Evolutionary conservation across 2,113 vertebrate species (phyloP).

Genomic region (Trochalopteron elliotii): DNA sequence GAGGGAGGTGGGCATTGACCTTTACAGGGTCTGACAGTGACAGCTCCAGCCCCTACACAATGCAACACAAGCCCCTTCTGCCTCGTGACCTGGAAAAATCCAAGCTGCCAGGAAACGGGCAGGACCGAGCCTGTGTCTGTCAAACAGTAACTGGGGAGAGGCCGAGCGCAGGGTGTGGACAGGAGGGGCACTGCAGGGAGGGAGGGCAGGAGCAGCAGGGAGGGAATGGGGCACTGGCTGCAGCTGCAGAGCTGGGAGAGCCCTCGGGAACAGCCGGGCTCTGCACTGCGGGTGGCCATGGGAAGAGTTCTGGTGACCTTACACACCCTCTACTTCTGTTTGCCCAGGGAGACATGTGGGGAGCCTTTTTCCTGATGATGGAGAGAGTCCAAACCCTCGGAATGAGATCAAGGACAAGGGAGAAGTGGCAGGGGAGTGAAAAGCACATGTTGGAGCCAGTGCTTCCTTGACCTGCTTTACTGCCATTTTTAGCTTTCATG

Average conservation of each 20-base stretch:
- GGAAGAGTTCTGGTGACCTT: neutral
- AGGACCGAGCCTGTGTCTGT: neutral
- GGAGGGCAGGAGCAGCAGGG: neutral
- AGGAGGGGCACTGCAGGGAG: accelerated
- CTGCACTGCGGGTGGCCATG: accelerated
- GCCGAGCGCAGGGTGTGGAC: accelerated
- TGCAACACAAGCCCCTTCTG: neutral
- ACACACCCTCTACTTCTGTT: neutral
- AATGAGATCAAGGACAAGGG: neutral
- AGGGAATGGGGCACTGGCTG: accelerated
- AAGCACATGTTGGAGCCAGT: neutral
- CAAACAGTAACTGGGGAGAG: neutral
- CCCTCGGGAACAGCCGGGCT: neutral
- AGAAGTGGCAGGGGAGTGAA: neutral
- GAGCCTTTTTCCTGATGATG: neutral
- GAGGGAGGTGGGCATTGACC: neutral
- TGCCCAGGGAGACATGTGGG: neutral
- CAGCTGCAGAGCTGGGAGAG: neutral
- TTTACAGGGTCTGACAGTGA: accelerated
- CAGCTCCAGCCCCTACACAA: neutral
- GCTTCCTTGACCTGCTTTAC: neutral
- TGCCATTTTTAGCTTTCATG: neutral
- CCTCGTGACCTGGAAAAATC: neutral
- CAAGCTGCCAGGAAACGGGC: neutral
- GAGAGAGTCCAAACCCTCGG: neutral